Base-by-base conservation (phyloP, 2,113 vertebrate species). In the Archocentrus centrarchus region DNA sequence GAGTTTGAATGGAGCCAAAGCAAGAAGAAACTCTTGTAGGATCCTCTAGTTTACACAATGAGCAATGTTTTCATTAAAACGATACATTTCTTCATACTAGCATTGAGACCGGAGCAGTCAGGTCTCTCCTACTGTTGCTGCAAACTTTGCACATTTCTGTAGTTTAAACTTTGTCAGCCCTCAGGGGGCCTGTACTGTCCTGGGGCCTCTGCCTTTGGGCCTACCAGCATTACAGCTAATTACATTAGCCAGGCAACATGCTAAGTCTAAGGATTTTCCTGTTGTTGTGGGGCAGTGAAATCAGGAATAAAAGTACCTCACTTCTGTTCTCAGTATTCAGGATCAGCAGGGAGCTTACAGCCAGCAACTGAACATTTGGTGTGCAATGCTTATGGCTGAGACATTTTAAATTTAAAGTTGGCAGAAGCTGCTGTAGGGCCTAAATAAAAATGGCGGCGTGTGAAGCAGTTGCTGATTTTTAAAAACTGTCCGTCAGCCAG, bases 381-480 rank as follows among this genome's bases (percentile, higher is more conserved):
- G 66, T 53, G 44, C 66, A 20, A 32, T 10, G 44, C 44, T 47
- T 53, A 73, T 73, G 66, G 44, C 44, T 73, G 66, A 73, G 66
- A 73, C 27, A 53, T 73, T 73, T 73, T 53, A 53, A 73, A 73
- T 44, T 53, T 73, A 53, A 73, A 73, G 66, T 22, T 53, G 66
- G 66, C 44, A 73, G 3, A 73, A 73, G 27, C 66, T 53, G 4
- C 44, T 53, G 44, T 73, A 24, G 27, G 68, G 18, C 14, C 68
- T 73, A 55, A 73, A 73, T 70, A 55, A 73, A 73, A 73, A 35
- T 55, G 68, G 68, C 4, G 0, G 27, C 1, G 6, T 32, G 47
- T 53, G 66, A 55, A 73, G 68, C 27, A 53, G 53, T 0, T 55
- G 68, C 18, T 0, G 66, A 53, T 73, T 55, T 73, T 73, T 37